Conservation (phyloP, 1,140 invertebrate genomes). For the Tetranychus urticae region DNA sequence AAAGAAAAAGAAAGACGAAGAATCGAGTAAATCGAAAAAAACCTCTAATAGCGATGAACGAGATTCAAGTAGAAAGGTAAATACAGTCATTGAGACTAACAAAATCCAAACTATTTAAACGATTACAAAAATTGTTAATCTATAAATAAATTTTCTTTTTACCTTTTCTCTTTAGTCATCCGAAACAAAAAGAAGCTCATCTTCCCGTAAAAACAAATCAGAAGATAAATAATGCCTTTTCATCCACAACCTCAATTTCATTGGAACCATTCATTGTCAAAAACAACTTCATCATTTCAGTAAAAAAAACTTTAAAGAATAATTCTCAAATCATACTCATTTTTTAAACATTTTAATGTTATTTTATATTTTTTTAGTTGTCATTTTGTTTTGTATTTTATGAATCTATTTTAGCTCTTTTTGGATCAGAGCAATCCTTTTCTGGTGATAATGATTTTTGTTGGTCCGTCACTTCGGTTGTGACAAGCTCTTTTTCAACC, state of each 20-base stretch:
- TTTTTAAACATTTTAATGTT: too few relatives aligned
- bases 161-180: background rate
- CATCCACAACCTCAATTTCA: background rate
- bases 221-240: background rate
- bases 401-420: background rate
- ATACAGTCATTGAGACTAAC: background rate
- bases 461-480: background rate
- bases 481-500: background rate
- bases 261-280: too few relatives aligned
- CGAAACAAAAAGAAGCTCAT: background rate
- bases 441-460: background rate
- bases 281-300: background rate
- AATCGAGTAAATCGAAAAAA: background rate
- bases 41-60: background rate
- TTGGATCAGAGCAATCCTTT: background rate
- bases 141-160: too few relatives aligned
- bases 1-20: background rate
- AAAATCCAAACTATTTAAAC: too few relatives aligned
- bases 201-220: background rate
- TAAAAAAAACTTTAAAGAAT: background rate
- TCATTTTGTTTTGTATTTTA: too few relatives aligned
- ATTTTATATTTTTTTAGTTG: too few relatives aligned
- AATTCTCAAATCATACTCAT: background rate
- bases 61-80: conserved; percentile 1
- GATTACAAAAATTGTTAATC: too few relatives aligned